Percentiles rank a stretch among this genome's conserved stretches.
phyloP scores from a whole-genome alignment of 2,888 invertebrate species.

The Poecilus cupreus region DNA sequence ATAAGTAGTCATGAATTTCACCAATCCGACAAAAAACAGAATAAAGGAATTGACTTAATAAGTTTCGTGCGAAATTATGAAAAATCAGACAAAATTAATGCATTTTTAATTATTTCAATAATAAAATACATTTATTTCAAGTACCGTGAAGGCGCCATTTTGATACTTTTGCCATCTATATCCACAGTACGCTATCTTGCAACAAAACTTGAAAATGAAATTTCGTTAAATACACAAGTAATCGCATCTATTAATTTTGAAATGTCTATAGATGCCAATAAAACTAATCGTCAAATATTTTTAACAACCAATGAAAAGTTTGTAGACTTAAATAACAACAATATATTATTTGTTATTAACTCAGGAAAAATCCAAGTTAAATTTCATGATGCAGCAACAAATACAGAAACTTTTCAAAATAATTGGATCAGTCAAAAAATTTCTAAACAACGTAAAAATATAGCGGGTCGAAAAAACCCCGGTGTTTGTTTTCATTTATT shows the following conservation, averaged over 20 bases:
- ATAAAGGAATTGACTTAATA: background rate
- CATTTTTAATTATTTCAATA: conserved; percentile 79
- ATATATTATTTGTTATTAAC: conserved; percentile 90
- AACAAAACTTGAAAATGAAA: background rate
- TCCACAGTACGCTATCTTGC: conserved; percentile 70
- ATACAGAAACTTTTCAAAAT: conserved; percentile 79
- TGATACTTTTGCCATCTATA: conserved; percentile 88
- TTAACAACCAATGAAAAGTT: background rate
- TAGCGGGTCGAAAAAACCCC: conserved; percentile 88
- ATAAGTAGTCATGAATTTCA: background rate
- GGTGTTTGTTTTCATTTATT: conserved; percentile 88
- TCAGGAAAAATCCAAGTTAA: conserved; percentile 84
- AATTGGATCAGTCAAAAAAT: conserved; percentile 88
- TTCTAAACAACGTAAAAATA: conserved; percentile 84
- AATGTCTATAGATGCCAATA: too few species aligned
- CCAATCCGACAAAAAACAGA: background rate
- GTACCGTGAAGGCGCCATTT: conserved; percentile 82
- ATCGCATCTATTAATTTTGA: background rate
- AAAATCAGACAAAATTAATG: conserved; percentile 78
- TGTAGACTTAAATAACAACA: conserved; percentile 67
- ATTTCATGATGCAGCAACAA: conserved; percentile 81
- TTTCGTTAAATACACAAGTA: background rate
- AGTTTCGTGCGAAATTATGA: conserved; percentile 61
- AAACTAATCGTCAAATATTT: conserved; percentile 17
- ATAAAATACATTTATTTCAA: conserved; percentile 78